Conservation (phyloP, 2,888 invertebrate species). For the Cerceris rybyensis region DNA sequence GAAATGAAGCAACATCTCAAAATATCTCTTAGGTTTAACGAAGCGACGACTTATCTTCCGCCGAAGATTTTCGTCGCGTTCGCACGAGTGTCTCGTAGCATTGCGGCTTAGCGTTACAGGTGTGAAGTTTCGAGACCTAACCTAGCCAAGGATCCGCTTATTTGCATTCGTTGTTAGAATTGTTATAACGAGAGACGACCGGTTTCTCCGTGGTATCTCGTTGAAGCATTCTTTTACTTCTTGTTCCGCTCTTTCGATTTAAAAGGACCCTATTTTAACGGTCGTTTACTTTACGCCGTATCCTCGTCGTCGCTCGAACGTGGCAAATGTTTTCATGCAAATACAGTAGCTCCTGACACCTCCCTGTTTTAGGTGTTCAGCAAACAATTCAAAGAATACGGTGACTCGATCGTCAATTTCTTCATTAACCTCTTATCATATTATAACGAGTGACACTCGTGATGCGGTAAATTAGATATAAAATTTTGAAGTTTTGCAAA, state of each 20-base stretch:
- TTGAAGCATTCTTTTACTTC: neutral
- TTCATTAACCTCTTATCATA: too few relatives aligned
- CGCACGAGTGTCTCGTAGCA: slow-evolving; percentile 44
- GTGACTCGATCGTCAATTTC: too few relatives aligned
- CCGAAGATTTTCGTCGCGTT: slow-evolving; percentile 20
- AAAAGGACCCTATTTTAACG: neutral
- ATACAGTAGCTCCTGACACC: too few relatives aligned
- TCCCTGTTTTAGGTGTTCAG: too few relatives aligned
- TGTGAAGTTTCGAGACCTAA: slow-evolving; percentile 52
- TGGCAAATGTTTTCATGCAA: too few relatives aligned
- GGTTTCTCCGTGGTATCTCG: slow-evolving; percentile 21
- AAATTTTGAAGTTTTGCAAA: too few relatives aligned
- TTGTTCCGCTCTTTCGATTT: neutral
- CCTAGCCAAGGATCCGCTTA: slow-evolving; percentile 28
- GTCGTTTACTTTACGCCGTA: neutral
- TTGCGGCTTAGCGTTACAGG: slow-evolving; percentile 48
- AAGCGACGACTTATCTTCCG: neutral
- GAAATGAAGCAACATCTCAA: slow-evolving; percentile 37
- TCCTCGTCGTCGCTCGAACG: neutral
- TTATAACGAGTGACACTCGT: too few relatives aligned
- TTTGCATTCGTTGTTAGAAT: slow-evolving; percentile 66
- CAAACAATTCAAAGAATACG: too few relatives aligned
- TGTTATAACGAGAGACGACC: slow-evolving; percentile 25
- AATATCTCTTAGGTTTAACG: slow-evolving; percentile 41
- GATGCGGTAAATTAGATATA: too few relatives aligned